Conservation (phyloP, 2,797 vertebrate species). For the Podargus strigoides region DNA sequence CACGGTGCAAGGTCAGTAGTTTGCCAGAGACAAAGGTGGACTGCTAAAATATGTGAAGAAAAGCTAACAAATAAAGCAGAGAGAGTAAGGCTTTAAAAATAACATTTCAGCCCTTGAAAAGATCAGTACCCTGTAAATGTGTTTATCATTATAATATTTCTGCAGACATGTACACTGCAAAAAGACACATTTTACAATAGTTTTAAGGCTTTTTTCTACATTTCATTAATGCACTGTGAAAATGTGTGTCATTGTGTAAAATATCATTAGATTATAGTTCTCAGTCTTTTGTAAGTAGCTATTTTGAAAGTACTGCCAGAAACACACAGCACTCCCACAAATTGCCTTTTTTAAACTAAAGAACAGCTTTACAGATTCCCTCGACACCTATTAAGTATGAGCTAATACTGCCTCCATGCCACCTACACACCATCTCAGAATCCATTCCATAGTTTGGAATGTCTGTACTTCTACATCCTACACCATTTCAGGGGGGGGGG, state of each 20-base stretch:
- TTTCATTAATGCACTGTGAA: constrained; percentile 54
- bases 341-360: constrained; percentile 55
- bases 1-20: neutral
- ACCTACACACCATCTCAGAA: constrained; percentile 41
- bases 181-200: constrained; percentile 15
- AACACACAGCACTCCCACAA: constrained; percentile 63
- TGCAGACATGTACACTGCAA: neutral
- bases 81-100: neutral
- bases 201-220: neutral
- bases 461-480: constrained; percentile 60
- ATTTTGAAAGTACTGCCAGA: constrained; percentile 66
- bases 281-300: constrained; percentile 54
- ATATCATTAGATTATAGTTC: constrained; percentile 48
- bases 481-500: neutral
- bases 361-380: constrained; percentile 46
- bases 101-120: neutral
- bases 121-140: neutral
- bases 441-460: constrained; percentile 27
- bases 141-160: neutral
- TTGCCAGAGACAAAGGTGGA: neutral
- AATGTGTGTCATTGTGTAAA: constrained; percentile 47
- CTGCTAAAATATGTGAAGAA: neutral
- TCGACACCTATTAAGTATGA: constrained; percentile 57
- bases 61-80: neutral
- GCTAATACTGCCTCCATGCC: constrained; percentile 52